phyloP scores from a whole-genome alignment of 2,797 vertebrate genomes.

The Graptemys geographica region DNA sequence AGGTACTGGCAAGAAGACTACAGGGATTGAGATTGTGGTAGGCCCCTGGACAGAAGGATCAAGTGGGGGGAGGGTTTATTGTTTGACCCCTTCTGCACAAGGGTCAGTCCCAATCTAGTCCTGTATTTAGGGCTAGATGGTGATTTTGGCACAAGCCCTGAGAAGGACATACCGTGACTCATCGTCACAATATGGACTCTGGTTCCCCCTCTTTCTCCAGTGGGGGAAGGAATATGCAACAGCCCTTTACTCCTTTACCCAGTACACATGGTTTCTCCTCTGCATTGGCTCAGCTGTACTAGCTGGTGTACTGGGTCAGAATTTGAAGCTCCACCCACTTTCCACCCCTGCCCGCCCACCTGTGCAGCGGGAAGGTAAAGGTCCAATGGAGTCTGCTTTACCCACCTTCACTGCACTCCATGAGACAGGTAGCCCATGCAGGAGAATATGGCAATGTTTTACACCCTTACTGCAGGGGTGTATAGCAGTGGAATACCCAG shows the following conservation, averaged over 20 bases:
- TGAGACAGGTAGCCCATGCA: accelerated
- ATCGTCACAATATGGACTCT: not conserved
- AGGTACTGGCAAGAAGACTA: too few relatives aligned
- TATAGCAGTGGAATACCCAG: too few relatives aligned
- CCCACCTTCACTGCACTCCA: not conserved
- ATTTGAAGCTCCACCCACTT: too few relatives aligned
- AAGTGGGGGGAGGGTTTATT: too few relatives aligned
- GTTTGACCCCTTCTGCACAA: not conserved
- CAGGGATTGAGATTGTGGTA: too few relatives aligned
- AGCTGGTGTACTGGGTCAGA: too few relatives aligned
- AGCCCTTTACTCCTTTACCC: not conserved
- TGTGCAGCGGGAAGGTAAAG: too few relatives aligned
- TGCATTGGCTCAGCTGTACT: accelerated
- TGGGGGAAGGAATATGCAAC: not conserved
- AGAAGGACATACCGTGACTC: slow-evolving; percentile 7
- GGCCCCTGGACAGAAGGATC: too few relatives aligned
- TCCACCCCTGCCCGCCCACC: too few relatives aligned
- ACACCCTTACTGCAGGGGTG: too few relatives aligned
- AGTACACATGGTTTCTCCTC: accelerated
- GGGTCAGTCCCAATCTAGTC: not conserved
- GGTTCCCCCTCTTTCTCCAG: not conserved
- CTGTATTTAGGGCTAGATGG: not conserved
- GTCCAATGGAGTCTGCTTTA: not conserved
- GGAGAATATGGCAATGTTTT: not conserved
- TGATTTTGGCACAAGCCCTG: slow-evolving; percentile 3